Conservation (phyloP, 2,797 vertebrate species). For the Sebastes iracundus region DNA sequence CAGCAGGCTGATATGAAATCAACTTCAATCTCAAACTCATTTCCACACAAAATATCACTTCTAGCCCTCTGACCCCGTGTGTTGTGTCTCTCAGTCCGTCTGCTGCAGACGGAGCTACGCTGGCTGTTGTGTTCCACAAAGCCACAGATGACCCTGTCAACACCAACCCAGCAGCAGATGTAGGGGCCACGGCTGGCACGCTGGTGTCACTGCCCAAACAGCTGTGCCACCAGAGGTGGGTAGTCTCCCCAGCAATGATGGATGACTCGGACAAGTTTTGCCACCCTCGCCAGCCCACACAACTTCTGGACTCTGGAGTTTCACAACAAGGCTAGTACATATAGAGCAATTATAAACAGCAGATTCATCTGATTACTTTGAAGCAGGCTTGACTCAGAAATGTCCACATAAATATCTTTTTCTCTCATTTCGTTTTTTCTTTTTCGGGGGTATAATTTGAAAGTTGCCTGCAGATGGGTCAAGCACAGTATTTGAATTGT, state of each 20-base stretch:
- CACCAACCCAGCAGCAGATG: constrained; percentile 70
- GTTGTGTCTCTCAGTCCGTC: constrained; percentile 28
- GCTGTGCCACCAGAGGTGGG: constrained; percentile 74
- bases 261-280: constrained; percentile 60
- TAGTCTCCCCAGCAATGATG: constrained; percentile 63
- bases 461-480: no score
- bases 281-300: constrained; percentile 46
- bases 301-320: constrained; percentile 54
- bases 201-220: constrained; percentile 69
- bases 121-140: constrained; percentile 47
- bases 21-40: constrained; percentile 56
- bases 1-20: constrained; percentile 44
- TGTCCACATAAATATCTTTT: background rate
- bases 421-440: background rate
- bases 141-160: constrained; percentile 63
- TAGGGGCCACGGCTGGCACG: constrained; percentile 58
- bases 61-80: constrained; percentile 33
- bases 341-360: constrained; percentile 3
- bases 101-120: constrained; percentile 11
- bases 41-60: constrained; percentile 52
- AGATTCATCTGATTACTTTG: background rate
- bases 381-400: background rate
- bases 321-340: background rate
- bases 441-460: background rate
- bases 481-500: background rate